Percentiles rank a stretch among this genome's conserved stretches.
Evolutionary conservation across 2,113 vertebrate genomes (phyloP).

Genomic region (Tetrao urogallus): DNA sequence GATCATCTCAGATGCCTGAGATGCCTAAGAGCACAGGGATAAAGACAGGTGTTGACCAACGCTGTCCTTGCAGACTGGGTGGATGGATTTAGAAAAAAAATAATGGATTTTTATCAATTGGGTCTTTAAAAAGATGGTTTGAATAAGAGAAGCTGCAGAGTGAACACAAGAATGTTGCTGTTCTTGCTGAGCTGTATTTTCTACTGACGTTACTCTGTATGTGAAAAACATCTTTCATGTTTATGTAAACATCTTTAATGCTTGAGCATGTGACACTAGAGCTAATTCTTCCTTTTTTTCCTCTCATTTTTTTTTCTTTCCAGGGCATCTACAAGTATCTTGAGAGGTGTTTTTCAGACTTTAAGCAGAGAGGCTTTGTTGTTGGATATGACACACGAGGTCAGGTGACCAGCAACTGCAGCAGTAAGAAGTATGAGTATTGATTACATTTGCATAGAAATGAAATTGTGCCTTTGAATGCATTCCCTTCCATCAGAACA

Average conservation of each 20-base stretch:
- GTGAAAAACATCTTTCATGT: neutral
- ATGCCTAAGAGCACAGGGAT: neutral
- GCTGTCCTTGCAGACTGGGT: fast-evolving
- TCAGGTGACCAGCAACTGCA: slow-evolving; percentile 91
- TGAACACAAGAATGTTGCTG: fast-evolving
- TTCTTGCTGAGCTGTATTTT: neutral
- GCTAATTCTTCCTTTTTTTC: neutral
- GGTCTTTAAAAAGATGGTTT: neutral
- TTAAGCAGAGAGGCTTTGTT: slow-evolving; percentile 89
- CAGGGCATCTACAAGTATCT: slow-evolving; percentile 93
- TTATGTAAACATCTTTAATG: no score
- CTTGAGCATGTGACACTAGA: neutral
- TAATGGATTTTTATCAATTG: fast-evolving
- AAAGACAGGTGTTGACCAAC: fast-evolving
- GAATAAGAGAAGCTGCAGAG: neutral
- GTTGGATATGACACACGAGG: slow-evolving; percentile 93
- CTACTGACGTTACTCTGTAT: neutral
- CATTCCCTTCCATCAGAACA: neutral
- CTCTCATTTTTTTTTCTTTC: neutral
- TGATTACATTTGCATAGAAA: slow-evolving; percentile 45
- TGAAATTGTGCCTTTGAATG: slow-evolving; percentile 29
- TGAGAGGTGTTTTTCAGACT: slow-evolving; percentile 83
- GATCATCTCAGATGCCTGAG: no score
- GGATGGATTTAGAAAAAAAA: neutral
- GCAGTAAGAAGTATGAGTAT: slow-evolving; percentile 87